Base-by-base conservation (phyloP, 2,888 invertebrate species). In the Rapana venosa region DNA sequence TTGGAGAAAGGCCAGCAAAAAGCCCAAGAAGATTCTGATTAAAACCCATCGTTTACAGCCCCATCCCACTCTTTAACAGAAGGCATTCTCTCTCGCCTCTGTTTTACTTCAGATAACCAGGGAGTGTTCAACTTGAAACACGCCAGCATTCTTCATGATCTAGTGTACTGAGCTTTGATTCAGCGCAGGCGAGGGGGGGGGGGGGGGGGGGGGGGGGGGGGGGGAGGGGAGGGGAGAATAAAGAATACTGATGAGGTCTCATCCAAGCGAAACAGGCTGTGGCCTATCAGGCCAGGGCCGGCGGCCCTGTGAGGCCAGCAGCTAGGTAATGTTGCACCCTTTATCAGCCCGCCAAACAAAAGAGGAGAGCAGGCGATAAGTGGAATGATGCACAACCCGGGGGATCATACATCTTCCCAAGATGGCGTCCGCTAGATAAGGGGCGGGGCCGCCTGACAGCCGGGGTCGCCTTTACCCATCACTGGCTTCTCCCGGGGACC, bases 381-480 rank as follows among this genome's bases (percentile, higher is more conserved):
- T 22, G 81, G 15, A 11, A 22, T 36, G 81, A 81, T 36, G 81
- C 35, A 32, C 81, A 81, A 81, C 36, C 35, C 20, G 35, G 35
- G 30, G 81, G 81, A 81, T 22, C n/a, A 32, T 81, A 35, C 81
- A 81, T 81, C 81, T 81, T 81, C n/a, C 74, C 74, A 81, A 32
- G 81, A 35, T 81, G 81, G 81, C 32, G 81, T 11, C 17, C 35
- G 81, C 20, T 15, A 20, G 81, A 32, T 36, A 32, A 81, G n/a
- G n/a, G n/a, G 77, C 2, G 20, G 15, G n/a, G 35, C 20, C 35
- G 36, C n/a, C 17, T 81, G 81, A 81, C 81, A 81, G 35, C 15
- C 35, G 32, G 30, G 81, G 35, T 81, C 35, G n/a, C 35, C 81
- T 81, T 81, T 35, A 81, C 81, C 36, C 20, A 81, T 81, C 81